phyloP scores from a whole-genome alignment of 2,888 invertebrate genomes.

The Eupithecia subumbrata region DNA sequence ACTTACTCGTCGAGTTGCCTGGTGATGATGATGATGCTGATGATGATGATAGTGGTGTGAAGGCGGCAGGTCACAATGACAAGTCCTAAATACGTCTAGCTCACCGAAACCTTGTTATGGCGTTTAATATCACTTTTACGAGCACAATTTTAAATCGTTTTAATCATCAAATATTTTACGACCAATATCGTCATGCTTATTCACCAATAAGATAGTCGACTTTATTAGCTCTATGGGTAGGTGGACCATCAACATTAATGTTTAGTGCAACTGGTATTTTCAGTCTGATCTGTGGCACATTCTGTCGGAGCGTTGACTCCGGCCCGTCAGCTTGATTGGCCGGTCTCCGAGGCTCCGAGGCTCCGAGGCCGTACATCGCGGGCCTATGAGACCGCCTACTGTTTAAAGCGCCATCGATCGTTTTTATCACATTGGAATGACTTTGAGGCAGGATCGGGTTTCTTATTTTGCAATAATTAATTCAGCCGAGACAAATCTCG shows the following conservation, averaged over 20 bases:
- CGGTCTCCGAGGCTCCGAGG: background rate
- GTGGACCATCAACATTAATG: slow-evolving; percentile 16
- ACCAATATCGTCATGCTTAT: slow-evolving; percentile 21
- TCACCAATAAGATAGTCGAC: slow-evolving; percentile 26
- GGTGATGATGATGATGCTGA: background rate
- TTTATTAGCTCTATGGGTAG: slow-evolving; percentile 25
- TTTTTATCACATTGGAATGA: slow-evolving; percentile 18
- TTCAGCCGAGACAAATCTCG: slow-evolving; percentile 35
- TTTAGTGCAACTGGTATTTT: slow-evolving; percentile 27
- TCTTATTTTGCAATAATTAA: slow-evolving; percentile 44
- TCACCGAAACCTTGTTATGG: slow-evolving; percentile 13
- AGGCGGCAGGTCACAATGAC: background rate
- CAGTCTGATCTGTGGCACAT: background rate
- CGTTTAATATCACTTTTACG: slow-evolving; percentile 16
- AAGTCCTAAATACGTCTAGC: slow-evolving; percentile 1
- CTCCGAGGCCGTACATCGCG: background rate
- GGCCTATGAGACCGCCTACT: slow-evolving; percentile 32
- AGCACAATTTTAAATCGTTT: slow-evolving; percentile 6
- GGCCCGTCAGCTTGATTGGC: background rate
- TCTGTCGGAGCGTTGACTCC: slow-evolving; percentile 19
- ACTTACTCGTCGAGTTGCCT: background rate
- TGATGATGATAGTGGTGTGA: background rate
- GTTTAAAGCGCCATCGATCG: slow-evolving; percentile 30
- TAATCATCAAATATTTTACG: slow-evolving; percentile 25
- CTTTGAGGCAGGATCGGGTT: slow-evolving; percentile 32